phyloP scores from a whole-genome alignment of 2,113 vertebrate genomes.

The Dipodomys stephensi region DNA sequence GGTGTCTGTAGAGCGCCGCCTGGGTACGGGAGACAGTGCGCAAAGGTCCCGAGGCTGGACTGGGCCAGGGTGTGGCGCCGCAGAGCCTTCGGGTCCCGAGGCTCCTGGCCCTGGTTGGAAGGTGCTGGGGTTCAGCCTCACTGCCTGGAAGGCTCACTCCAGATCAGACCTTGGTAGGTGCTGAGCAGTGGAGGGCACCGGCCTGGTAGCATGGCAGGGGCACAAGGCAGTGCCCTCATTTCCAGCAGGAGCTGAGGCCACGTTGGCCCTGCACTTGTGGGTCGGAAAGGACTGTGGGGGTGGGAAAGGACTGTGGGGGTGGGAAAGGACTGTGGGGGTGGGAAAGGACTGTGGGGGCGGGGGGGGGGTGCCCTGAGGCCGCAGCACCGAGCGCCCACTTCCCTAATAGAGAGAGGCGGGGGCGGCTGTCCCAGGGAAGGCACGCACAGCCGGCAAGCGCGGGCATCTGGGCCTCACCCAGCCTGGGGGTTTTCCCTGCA shows the following conservation, averaged over 20 bases:
- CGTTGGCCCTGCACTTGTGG: fast-evolving
- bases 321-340: not conserved
- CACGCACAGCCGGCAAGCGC: too few species aligned
- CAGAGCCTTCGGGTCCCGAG: too few species aligned
- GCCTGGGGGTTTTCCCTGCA: not conserved
- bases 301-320: too few species aligned
- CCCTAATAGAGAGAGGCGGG: too few species aligned
- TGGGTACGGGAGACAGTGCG: not conserved
- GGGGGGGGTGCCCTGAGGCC: not conserved
- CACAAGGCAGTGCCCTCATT: fast-evolving
- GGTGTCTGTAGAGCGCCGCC: not conserved
- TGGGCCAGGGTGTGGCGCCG: not conserved
- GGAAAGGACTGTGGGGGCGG: too few species aligned
- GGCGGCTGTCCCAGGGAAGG: too few species aligned
- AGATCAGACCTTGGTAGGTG: too few species aligned
- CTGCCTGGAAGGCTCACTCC: too few species aligned
- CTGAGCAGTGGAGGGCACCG: not conserved
- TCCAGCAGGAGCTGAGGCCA: not conserved
- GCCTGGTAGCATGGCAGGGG: not conserved
- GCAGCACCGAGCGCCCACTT: too few species aligned
- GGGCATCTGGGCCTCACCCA: too few species aligned
- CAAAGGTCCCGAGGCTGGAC: not conserved
- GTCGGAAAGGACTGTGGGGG: not conserved
- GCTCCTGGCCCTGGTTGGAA: too few species aligned
- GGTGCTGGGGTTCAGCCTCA: too few species aligned